Percentiles rank a stretch among this genome's conserved stretches.
Conservation (phyloP, 2,113 vertebrate species). For the Caranx ignobilis region DNA sequence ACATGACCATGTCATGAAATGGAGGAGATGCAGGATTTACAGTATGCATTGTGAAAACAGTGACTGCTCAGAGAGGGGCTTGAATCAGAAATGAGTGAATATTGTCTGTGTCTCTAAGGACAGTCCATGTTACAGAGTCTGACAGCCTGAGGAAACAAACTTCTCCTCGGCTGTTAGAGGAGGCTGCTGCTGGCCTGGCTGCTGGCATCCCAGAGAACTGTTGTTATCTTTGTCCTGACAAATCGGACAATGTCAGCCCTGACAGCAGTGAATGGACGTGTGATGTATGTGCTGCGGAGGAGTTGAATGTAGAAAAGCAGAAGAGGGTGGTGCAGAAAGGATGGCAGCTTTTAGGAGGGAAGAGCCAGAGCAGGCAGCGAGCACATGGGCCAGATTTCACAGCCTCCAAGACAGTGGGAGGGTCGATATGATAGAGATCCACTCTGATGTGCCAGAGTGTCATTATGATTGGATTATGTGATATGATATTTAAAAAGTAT, state of each 20-base stretch:
- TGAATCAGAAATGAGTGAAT: not conserved
- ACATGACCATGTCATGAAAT: not conserved
- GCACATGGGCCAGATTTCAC: not conserved
- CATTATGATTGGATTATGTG: too few relatives aligned
- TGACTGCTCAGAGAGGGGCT: not conserved
- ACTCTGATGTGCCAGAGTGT: too few relatives aligned
- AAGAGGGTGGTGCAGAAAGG: not conserved
- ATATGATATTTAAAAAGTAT: too few relatives aligned
- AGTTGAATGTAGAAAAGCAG: not conserved
- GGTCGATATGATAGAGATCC: too few relatives aligned
- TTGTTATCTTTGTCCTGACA: not conserved
- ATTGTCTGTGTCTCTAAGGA: not conserved
- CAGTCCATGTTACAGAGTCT: too few relatives aligned
- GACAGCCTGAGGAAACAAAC: conserved; percentile 23
- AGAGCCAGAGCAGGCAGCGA: too few relatives aligned
- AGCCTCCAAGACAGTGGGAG: too few relatives aligned
- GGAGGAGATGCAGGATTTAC: not conserved
- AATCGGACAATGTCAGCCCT: not conserved
- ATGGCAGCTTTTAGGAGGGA: too few relatives aligned
- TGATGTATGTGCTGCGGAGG: too few relatives aligned
- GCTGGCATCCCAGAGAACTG: not conserved
- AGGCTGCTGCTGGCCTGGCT: not conserved
- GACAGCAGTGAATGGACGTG: not conserved
- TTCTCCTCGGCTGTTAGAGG: not conserved
- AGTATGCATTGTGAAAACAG: not conserved